Evolutionary conservation across 1,140 invertebrate genomes (phyloP).

Genomic region (Proales similis): DNA sequence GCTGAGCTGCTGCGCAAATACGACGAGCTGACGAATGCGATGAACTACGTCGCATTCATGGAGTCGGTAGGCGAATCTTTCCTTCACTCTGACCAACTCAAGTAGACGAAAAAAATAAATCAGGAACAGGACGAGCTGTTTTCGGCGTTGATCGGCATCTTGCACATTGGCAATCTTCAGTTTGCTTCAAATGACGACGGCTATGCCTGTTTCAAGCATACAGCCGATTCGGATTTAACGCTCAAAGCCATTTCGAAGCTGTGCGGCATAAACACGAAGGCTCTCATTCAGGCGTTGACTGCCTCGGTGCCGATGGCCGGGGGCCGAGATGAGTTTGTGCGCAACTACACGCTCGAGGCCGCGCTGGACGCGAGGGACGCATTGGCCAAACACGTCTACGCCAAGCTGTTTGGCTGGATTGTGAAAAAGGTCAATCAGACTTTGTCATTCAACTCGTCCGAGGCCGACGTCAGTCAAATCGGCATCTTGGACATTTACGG

Average conservation of each 20-base stretch:
- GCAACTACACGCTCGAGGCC: slow-evolving; percentile 57
- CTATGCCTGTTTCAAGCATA: slow-evolving; percentile 41
- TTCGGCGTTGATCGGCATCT: slow-evolving; percentile 44
- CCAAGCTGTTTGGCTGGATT: slow-evolving; percentile 62
- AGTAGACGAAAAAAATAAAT: background rate
- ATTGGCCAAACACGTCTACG: slow-evolving; percentile 64
- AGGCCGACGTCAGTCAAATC: slow-evolving; percentile 44
- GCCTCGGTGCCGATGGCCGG: slow-evolving; percentile 40
- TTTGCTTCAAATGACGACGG: slow-evolving; percentile 46
- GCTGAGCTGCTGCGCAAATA: slow-evolving; percentile 40
- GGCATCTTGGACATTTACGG: slow-evolving; percentile 65
- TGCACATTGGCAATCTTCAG: slow-evolving; percentile 47
- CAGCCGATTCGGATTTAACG: slow-evolving; percentile 28
- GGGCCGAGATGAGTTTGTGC: slow-evolving; percentile 39
- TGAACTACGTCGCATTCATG: slow-evolving; percentile 51
- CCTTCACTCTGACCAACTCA: background rate
- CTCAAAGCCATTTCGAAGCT: slow-evolving; percentile 15
- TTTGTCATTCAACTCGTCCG: slow-evolving; percentile 55
- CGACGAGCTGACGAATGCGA: slow-evolving; percentile 47
- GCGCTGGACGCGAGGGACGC: slow-evolving; percentile 64
- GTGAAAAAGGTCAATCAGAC: slow-evolving; percentile 61
- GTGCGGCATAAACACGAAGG: slow-evolving; percentile 10
- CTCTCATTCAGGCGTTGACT: slow-evolving; percentile 40
- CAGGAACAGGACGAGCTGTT: slow-evolving; percentile 49
- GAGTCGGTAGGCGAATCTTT: slow-evolving; percentile 43